Evolutionary conservation across 2,888 invertebrate genomes (phyloP).

Genomic region (Sinodicranocentrus sp.): DNA sequence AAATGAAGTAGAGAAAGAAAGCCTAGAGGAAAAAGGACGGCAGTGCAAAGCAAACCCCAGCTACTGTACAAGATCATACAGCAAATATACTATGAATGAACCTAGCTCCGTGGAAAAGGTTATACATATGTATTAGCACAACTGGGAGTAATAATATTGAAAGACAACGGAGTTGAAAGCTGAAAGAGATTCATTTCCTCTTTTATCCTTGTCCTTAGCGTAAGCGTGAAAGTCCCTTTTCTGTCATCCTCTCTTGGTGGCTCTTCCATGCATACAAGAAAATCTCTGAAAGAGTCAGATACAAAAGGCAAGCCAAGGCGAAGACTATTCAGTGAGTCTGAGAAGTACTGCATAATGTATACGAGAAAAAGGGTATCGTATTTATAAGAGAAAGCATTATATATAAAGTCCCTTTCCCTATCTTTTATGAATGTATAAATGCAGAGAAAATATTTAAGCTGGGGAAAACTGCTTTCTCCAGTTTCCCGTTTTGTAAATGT

Average conservation of each 20-base stretch:
- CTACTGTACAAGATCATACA: too few species aligned
- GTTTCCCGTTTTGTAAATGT: too few species aligned
- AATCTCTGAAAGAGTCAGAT: background rate
- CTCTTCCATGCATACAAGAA: constrained; percentile 14
- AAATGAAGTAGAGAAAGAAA: background rate
- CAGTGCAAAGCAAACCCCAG: too few species aligned
- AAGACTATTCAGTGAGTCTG: background rate
- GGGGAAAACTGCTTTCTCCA: too few species aligned
- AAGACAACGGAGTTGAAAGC: constrained; percentile 34
- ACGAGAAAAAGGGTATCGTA: too few species aligned
- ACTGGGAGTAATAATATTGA: constrained; percentile 19
- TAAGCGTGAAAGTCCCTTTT: constrained; percentile 20
- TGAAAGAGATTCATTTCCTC: constrained; percentile 39
- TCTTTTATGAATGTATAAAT: too few species aligned
- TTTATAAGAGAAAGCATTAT: too few species aligned
- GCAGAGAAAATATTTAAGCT: too few species aligned
- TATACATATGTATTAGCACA: background rate
- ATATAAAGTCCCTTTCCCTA: background rate
- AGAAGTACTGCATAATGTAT: constrained; percentile 28
- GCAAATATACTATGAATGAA: too few species aligned
- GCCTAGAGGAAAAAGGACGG: background rate
- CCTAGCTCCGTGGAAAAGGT: too few species aligned
- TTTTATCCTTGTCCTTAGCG: constrained; percentile 5
- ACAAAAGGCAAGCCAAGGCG: background rate
- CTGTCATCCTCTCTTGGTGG: constrained; percentile 29